Base-by-base conservation (phyloP, 2,113 vertebrate species). In the Clarias macrocephalus region DNA sequence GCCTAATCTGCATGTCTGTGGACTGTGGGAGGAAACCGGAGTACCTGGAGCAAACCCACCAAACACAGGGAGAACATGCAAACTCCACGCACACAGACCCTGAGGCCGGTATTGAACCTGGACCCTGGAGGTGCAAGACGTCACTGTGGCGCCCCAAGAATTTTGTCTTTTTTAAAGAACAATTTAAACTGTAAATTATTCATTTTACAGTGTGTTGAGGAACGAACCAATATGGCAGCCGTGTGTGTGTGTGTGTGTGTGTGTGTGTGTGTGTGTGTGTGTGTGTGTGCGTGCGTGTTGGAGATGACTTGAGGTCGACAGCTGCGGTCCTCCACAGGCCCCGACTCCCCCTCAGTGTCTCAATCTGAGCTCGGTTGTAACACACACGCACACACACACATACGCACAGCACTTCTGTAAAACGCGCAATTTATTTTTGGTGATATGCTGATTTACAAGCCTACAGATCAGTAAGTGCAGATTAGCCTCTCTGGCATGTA, bases 301-400 rank as follows among this genome's bases (percentile, higher is more conserved):
- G 83, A 88, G 80, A 81, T 37, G 60, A 84, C 52, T 48, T 48
- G 48, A 75, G 89, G 73, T 86, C 48, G 88, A 88, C 88, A 90
- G 86, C 84, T 86, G 90, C 42, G 37, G 83, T 80, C 87, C 90
- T 89, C 88, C 88, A 90, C 90, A 90, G 86, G 86, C 81, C 52
- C 79, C 66, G 60, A 75, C 79, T 77, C 48, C 62, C 84, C 86
- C 25, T 65, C 86, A 52, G 87, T 85, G 85, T 85, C n/a, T 84
- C 68, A 87, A 70, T 82, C 70, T 68, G 59, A 59, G 82, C 62
- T 30, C 66, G 62, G 60, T 57, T 48, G 70, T 79, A 77, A 80
- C 73, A 86, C 52, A 80, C 84, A 68, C 80, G 7, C 42, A 54
- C 42, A 28, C 79, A 68, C 42, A 80, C 73, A n/a, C n/a, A 59